These are phyloP conservation scores for Anoplolepis gracilipes DNA, from an alignment of 1,140 invertebrate species.

Conservation along the genomic window DNA sequence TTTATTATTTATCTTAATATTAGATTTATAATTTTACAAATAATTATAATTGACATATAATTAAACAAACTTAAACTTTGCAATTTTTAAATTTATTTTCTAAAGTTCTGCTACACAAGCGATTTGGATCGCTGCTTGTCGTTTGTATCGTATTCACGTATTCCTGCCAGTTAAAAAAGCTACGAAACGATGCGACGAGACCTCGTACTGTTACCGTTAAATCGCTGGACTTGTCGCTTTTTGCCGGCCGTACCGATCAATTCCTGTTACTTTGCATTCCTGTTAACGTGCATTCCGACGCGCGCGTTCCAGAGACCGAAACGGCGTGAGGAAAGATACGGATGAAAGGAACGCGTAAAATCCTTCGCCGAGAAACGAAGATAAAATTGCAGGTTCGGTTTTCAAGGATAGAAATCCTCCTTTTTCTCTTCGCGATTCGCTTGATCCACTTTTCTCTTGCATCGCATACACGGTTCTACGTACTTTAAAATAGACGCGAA, in stretches of 20 bases:
- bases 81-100: not conserved
- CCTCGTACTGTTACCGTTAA: conserved; percentile 45
- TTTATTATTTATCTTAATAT: not conserved
- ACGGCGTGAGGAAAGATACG: conserved; percentile 10
- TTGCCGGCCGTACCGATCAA: conserved; percentile 41
- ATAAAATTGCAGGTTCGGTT: conserved; percentile 10
- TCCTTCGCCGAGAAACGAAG: conserved; percentile 4
- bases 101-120: not conserved
- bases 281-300: conserved; percentile 30
- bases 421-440: not conserved
- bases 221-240: conserved; percentile 42
- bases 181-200: not conserved
- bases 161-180: not conserved
- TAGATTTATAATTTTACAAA: not conserved
- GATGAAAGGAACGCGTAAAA: conserved; percentile 12
- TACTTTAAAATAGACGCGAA: conserved; percentile 43
- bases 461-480: not conserved
- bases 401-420: conserved; percentile 9
- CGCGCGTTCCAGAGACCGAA: conserved; percentile 6
- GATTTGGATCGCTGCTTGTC: not conserved
- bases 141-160: not conserved
- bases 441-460: conserved; percentile 1
- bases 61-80: not conserved
- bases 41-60: too few species aligned
- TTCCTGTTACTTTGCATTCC: conserved; percentile 50